These are phyloP conservation scores for Metridium senile DNA, from an alignment of 92 coral and sea anemone genomes.

Conservation along the genomic window DNA sequence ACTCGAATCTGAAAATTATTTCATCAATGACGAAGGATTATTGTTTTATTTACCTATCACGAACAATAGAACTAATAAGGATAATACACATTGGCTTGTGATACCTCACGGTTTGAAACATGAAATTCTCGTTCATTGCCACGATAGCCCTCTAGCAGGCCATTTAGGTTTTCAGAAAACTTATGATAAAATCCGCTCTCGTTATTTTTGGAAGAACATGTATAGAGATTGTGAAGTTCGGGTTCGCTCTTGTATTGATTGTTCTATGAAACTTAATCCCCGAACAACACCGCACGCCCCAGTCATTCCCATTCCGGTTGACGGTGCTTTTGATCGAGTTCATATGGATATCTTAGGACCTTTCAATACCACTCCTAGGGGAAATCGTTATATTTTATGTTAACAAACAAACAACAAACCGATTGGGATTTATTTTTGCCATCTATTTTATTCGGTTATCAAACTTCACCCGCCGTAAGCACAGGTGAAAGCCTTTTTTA, in stretches of 20 bases:
- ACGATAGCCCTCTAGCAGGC: constrained; percentile 53
- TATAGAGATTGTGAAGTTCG: constrained; percentile 47
- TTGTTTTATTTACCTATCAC: constrained; percentile 30
- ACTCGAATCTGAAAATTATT: constrained; percentile 26
- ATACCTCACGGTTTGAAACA: constrained; percentile 38
- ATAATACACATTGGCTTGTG: constrained; percentile 27
- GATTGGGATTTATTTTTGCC: constrained; percentile 51
- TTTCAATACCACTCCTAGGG: constrained; percentile 44
- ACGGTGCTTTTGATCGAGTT: constrained; percentile 29
- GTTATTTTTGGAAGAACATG: constrained; percentile 63
- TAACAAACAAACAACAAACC: constrained; percentile 29
- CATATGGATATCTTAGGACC: constrained; percentile 57
- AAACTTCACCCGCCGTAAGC: constrained; percentile 46
- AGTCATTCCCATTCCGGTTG: constrained; percentile 44
- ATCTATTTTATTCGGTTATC: constrained; percentile 19
- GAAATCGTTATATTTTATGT: constrained; percentile 60
- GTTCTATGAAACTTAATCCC: constrained; percentile 30
- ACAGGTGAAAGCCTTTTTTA: constrained; percentile 64
- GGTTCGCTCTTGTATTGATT: constrained; percentile 29
- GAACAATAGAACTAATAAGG: neutral
- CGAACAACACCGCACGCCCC: constrained; percentile 13
- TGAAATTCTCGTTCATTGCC: constrained; percentile 45
- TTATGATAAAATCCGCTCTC: constrained; percentile 43
- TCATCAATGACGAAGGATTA: constrained; percentile 17
- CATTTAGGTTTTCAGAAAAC: constrained; percentile 58